Evolutionary conservation across 2,113 vertebrate genomes (phyloP).

Genomic region (Pituophis catenifer): DNA sequence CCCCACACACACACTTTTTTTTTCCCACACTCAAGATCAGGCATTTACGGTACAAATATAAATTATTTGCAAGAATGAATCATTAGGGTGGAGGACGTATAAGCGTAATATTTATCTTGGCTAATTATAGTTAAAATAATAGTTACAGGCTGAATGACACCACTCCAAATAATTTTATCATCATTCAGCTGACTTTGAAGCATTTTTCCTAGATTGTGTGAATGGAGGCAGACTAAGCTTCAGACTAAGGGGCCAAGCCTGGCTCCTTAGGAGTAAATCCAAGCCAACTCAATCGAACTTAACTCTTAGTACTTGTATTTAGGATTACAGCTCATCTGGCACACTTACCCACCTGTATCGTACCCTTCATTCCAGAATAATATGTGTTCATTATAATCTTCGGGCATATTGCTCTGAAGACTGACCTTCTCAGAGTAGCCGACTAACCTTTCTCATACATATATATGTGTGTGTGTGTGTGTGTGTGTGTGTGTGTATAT

Average conservation of each 20-base stretch:
- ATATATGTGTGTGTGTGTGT: no score
- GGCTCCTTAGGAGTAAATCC: neutral
- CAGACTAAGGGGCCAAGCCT: neutral
- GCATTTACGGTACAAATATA: neutral
- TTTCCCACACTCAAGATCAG: conserved; percentile 10
- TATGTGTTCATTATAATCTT: no score
- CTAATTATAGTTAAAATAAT: conserved; percentile 39
- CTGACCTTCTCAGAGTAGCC: neutral
- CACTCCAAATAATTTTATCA: conserved; percentile 56
- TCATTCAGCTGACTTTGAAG: conserved; percentile 46
- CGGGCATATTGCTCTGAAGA: neutral
- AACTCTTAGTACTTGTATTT: neutral
- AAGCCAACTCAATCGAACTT: neutral
- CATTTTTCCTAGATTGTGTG: neutral
- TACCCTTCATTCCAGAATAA: neutral
- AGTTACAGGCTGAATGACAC: conserved; percentile 34
- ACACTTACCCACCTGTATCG: neutral
- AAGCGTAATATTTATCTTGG: conserved; percentile 56
- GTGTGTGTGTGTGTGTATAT: no score
- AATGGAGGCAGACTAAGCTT: neutral
- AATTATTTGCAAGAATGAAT: conserved; percentile 42
- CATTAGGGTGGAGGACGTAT: conserved; percentile 47
- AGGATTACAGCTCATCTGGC: neutral
- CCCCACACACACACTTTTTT: neutral
- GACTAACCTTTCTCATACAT: neutral